Conservation (phyloP, 2,797 vertebrate genomes). For the Labroides dimidiatus region DNA sequence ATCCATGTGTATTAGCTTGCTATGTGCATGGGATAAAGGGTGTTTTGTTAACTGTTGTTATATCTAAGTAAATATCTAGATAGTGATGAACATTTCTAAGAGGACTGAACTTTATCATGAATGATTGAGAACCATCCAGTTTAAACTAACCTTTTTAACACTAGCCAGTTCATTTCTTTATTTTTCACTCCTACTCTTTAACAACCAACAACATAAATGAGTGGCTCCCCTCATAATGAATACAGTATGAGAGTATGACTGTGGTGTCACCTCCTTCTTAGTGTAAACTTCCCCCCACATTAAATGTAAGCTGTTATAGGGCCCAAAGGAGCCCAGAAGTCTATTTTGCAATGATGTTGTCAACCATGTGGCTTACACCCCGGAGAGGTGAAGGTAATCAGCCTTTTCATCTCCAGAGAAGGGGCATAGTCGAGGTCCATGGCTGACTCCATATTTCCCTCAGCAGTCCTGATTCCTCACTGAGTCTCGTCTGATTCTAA, state of each 20-base stretch:
- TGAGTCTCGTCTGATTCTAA: slow-evolving; percentile 13
- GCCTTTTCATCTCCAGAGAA: slow-evolving; percentile 84
- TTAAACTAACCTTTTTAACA: slow-evolving; percentile 26
- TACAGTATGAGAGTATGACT: slow-evolving; percentile 63
- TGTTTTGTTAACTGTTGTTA: too few species aligned
- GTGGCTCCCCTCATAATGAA: slow-evolving; percentile 56
- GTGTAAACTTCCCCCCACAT: slow-evolving; percentile 70
- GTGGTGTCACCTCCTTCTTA: slow-evolving; percentile 80
- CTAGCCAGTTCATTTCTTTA: neutral
- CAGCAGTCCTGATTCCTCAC: slow-evolving; percentile 36
- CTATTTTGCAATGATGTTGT: slow-evolving; percentile 88
- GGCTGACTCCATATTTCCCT: slow-evolving; percentile 76
- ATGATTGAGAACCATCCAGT: slow-evolving; percentile 24
- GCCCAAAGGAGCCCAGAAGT: slow-evolving; percentile 82
- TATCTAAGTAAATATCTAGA: slow-evolving; percentile 11
- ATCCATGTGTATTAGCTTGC: too few species aligned
- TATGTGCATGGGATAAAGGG: too few species aligned
- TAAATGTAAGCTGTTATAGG: slow-evolving; percentile 84
- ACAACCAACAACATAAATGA: slow-evolving; percentile 46
- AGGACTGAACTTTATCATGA: slow-evolving; percentile 23
- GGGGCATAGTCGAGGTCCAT: slow-evolving; percentile 68
- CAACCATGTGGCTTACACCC: slow-evolving; percentile 83
- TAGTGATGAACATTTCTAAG: slow-evolving; percentile 2
- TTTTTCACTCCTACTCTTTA: slow-evolving; percentile 41
- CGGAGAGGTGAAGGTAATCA: slow-evolving; percentile 85